Conservation (phyloP, 1,140 invertebrate genomes). For the Micrasema minimum region DNA sequence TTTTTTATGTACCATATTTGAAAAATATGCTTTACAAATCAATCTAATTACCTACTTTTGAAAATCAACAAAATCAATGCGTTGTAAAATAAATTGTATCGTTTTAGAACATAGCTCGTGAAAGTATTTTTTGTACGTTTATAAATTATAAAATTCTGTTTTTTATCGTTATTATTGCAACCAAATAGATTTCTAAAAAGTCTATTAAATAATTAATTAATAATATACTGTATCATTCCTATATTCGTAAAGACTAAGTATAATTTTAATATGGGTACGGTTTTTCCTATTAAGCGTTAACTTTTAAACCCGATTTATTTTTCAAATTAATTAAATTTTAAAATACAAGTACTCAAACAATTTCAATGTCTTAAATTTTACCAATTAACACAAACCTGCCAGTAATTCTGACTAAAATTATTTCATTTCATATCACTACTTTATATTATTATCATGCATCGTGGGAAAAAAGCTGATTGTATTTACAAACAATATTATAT, state of each 20-base stretch:
- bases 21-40: no score
- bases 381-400: not conserved
- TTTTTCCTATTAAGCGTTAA: not conserved
- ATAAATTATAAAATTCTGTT: not conserved
- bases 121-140: no score
- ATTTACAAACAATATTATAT: conserved; percentile 2
- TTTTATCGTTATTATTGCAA: conserved; percentile 2
- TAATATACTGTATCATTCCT: no score
- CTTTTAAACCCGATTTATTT: not conserved
- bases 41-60: no score
- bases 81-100: no score
- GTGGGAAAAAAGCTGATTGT: conserved; percentile 16
- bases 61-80: no score
- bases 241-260: conserved; percentile 9
- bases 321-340: conserved; percentile 2
- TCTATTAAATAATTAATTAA: not conserved
- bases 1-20: no score
- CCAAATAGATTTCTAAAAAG: conserved; percentile 27
- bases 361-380: not conserved
- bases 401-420: not conserved
- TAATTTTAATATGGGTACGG: not conserved
- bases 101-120: no score
- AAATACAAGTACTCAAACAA: no score
- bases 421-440: no score
- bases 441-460: conserved; percentile 9